Evolutionary conservation across 2,797 vertebrate genomes (phyloP).

Genomic region (Lagorchestes hirsutus): DNA sequence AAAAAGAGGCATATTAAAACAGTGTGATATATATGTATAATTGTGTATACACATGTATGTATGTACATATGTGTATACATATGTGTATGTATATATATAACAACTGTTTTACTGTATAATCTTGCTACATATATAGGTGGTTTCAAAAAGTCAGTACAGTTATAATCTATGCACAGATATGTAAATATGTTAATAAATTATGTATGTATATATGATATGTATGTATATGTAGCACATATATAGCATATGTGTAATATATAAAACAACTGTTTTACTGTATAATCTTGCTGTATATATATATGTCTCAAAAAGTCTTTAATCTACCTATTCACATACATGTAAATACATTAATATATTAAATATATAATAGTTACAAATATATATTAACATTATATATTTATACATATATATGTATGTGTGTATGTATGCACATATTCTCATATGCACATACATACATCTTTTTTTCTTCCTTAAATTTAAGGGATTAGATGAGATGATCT

Average conservation of each 20-base stretch:
- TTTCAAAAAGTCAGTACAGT: not conserved
- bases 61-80: no score
- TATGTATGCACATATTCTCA: not conserved
- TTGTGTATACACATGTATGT: not conserved
- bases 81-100: no score
- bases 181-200: not conserved
- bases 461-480: not conserved
- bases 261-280: not conserved
- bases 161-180: not conserved
- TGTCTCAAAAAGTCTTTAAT: not conserved
- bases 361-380: not conserved
- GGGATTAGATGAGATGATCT: not conserved
- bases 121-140: no score
- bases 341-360: not conserved
- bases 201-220: no score
- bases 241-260: no score
- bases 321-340: not conserved
- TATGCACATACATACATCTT: not conserved
- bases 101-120: no score
- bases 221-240: not conserved
- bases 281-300: not conserved
- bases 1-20: not conserved
- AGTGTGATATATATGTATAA: not conserved
- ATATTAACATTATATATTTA: no score
- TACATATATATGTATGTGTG: not conserved